Percentiles rank a stretch among this genome's conserved stretches.
These are phyloP conservation scores for Chrysolophus pictus DNA, from an alignment of 2,797 vertebrate species.

Conservation along the genomic window DNA sequence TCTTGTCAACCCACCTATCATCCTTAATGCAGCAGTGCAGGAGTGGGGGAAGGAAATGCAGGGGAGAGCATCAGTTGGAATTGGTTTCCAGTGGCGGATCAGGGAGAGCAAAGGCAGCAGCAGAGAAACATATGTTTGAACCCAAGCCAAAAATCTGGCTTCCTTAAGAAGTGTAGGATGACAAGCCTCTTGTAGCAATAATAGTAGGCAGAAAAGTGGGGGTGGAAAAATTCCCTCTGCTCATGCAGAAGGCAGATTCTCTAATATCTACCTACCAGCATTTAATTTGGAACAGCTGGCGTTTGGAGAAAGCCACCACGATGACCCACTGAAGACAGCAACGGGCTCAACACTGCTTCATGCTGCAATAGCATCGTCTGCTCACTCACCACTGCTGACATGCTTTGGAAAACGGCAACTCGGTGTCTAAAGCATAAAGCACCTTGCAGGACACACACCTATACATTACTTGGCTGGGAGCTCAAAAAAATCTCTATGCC, in stretches of 20 bases:
- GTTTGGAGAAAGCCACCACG: background rate
- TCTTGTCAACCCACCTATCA: background rate
- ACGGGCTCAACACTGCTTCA: background rate
- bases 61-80: conserved; percentile 22
- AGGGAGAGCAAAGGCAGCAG: conserved; percentile 47
- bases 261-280: conserved; percentile 26
- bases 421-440: background rate
- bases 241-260: conserved; percentile 35
- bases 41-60: background rate
- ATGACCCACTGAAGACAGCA: conserved; percentile 2
- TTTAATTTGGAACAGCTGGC: conserved; percentile 47
- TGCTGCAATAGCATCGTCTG: background rate
- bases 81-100: conserved; percentile 45
- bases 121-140: conserved; percentile 71
- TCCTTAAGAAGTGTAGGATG: conserved; percentile 64
- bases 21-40: background rate
- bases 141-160: conserved; percentile 64
- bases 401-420: background rate
- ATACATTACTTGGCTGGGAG: background rate
- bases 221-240: conserved; percentile 45
- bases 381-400: background rate
- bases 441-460: background rate
- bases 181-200: conserved; percentile 57
- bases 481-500: background rate
- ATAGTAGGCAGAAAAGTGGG: conserved; percentile 53